These are phyloP conservation scores for Drosophila pullipes DNA, from an alignment of 2,888 invertebrate species.

Conservation along the genomic window DNA sequence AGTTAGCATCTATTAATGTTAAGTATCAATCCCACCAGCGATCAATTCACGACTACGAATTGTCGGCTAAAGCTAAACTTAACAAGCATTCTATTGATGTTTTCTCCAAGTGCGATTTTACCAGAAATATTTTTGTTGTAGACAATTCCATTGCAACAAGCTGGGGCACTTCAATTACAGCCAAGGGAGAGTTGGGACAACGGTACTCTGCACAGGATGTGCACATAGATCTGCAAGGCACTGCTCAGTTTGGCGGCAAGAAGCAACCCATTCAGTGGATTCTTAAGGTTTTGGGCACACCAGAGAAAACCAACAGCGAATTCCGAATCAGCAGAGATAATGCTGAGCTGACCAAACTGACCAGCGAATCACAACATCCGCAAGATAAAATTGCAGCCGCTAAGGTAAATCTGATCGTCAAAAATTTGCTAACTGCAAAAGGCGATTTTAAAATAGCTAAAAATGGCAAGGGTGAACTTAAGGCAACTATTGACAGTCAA, in stretches of 20 bases:
- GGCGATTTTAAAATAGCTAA: conserved; percentile 88
- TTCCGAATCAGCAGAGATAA: conserved; percentile 82
- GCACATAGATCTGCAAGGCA: conserved; percentile 81
- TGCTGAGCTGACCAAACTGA: conserved; percentile 71
- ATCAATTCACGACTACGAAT: conserved; percentile 85
- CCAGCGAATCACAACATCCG: conserved; percentile 80
- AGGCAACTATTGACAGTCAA: conserved; percentile 76
- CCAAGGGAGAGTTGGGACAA: conserved; percentile 83
- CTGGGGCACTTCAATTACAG: conserved; percentile 79
- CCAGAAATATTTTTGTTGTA: conserved; percentile 80
- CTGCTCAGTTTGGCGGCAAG: conserved; percentile 69
- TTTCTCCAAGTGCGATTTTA: conserved; percentile 78
- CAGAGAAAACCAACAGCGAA: conserved; percentile 85
- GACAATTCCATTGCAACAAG: conserved; percentile 80
- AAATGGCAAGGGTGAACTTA: conserved; percentile 89
- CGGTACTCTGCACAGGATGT: conserved; percentile 77
- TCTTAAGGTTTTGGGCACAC: conserved; percentile 74
- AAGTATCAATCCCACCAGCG: conserved; percentile 85
- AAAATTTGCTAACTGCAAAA: conserved; percentile 88
- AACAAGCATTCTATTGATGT: conserved; percentile 82
- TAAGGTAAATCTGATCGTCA: conserved; percentile 87
- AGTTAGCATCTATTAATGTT: conserved; percentile 87
- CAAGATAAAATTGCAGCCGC: conserved; percentile 84
- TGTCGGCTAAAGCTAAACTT: conserved; percentile 87
- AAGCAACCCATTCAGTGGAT: conserved; percentile 79